Conservation (phyloP, 2,797 vertebrate species). For the Gallinago nigripennis region DNA sequence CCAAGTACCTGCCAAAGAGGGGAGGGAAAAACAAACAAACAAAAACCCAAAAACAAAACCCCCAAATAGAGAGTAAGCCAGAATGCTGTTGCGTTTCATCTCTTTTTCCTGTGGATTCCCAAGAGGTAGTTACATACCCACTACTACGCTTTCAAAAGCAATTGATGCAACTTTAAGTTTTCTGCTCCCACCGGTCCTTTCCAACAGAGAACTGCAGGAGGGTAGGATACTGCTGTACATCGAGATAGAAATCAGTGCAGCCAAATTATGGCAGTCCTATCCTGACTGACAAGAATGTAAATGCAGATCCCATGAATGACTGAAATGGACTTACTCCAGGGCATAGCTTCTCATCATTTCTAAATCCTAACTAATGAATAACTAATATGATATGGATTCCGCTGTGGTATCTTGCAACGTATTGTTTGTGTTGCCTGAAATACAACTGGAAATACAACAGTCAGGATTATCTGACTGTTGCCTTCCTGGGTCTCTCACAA, state of each 20-base stretch:
- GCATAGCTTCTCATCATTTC: background rate
- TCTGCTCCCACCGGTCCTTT: background rate
- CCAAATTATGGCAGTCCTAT: background rate
- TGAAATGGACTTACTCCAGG: background rate
- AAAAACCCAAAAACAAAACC: too few relatives aligned
- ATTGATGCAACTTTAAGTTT: background rate
- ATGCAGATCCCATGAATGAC: background rate
- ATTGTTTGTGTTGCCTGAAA: background rate
- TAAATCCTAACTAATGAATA: background rate
- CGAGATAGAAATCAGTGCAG: rapidly evolving
- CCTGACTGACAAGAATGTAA: background rate
- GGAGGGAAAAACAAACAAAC: too few relatives aligned
- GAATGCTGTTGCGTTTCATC: background rate
- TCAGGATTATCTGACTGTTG: background rate
- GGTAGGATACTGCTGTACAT: background rate
- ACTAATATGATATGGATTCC: background rate
- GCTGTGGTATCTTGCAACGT: background rate
- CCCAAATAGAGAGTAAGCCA: background rate
- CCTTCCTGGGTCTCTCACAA: background rate
- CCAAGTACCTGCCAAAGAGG: background rate
- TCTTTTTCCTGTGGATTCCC: background rate
- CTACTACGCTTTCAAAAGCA: background rate
- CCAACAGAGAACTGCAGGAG: background rate
- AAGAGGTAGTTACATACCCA: background rate
- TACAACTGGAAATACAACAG: background rate